Evolutionary conservation across 2,888 invertebrate genomes (phyloP).

Genomic region (Luperina nickerlii): DNA sequence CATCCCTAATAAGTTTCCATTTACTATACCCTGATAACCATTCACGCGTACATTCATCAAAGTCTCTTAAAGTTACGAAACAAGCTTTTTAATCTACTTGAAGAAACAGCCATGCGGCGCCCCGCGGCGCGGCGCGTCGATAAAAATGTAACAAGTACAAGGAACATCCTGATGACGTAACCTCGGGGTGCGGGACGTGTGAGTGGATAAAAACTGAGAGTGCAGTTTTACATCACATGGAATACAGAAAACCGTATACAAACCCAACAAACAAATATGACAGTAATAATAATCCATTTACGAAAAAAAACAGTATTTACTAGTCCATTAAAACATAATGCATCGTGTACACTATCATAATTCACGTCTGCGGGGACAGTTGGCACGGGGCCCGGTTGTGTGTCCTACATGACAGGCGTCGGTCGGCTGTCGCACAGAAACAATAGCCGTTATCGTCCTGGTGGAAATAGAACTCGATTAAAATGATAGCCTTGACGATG

Average conservation of each 20-base stretch:
- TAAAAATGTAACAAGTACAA: too few species aligned
- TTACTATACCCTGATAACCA: too few species aligned
- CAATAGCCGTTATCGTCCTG: conserved; percentile 48
- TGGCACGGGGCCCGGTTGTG: conserved; percentile 59
- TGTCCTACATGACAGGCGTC: conserved; percentile 61
- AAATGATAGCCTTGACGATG: conserved; percentile 58
- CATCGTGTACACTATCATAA: conserved; percentile 53
- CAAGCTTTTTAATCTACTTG: too few species aligned
- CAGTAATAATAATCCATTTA: conserved; percentile 48
- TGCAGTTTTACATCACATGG: neutral
- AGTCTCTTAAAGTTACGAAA: too few species aligned
- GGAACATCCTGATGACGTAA: too few species aligned
- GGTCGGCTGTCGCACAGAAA: conserved; percentile 46
- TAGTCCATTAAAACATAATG: conserved; percentile 55
- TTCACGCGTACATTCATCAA: too few species aligned
- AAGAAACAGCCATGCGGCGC: too few species aligned
- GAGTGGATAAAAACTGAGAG: neutral
- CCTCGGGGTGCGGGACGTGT: too few species aligned
- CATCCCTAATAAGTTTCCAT: neutral
- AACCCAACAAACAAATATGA: conserved; percentile 14
- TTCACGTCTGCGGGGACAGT: conserved; percentile 44
- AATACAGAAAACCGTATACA: neutral
- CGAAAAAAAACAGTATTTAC: conserved; percentile 50
- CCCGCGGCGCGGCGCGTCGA: too few species aligned
- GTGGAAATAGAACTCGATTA: conserved; percentile 57